Base-by-base conservation (phyloP, 1,140 invertebrate genomes). In the Drosophila lini region DNA sequence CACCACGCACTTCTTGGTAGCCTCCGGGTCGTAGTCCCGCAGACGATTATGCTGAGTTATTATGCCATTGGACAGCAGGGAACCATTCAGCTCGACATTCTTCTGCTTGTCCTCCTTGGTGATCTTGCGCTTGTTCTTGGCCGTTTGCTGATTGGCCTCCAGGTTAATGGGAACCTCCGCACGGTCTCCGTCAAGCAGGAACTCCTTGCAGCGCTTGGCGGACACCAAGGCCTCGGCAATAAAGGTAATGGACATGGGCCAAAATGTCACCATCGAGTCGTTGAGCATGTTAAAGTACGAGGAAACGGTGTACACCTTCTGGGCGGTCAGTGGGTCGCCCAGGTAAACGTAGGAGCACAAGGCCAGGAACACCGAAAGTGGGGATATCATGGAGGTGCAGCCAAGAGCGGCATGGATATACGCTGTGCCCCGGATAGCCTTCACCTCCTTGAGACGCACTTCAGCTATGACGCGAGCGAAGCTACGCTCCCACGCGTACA, bases 401-500 rank as follows among this genome's bases (percentile, higher is more conserved):
- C 78, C 74, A 0, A 92, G 63, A 0, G 90, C 83, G 0, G 91
- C 91, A 50, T 90, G 81, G 56, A 92, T 86, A 38, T 92, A 92
- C 8, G 81, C 70, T 5, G 91, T 91, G 19, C 91, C 91, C 0
- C 81, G 80, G 16, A 97, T 95, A 0, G 95, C 94, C 57, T 93
- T 94, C 58, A 97, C 94, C 92, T 95, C 95, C 80, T 94, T 94
- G 59, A 94, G 94, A 70, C 59, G 77, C 13, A 91, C 90, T 1
- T 91, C 77, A n/a, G 85, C 94, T 11, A 97, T 94, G 32, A 97
- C 92, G 57, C 94, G 94, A 4, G 95, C 95, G 88, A 98, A 97
- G 0, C 96, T 96, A 61, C 95, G 94, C 91, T 98, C 97, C 97
- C 97, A 98, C 0, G 96, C 95, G 85, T 97, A 97, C 97, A 98